These are phyloP conservation scores for Zaprionus ghesquierei DNA, from an alignment of 1,140 invertebrate genomes.

Conservation along the genomic window DNA sequence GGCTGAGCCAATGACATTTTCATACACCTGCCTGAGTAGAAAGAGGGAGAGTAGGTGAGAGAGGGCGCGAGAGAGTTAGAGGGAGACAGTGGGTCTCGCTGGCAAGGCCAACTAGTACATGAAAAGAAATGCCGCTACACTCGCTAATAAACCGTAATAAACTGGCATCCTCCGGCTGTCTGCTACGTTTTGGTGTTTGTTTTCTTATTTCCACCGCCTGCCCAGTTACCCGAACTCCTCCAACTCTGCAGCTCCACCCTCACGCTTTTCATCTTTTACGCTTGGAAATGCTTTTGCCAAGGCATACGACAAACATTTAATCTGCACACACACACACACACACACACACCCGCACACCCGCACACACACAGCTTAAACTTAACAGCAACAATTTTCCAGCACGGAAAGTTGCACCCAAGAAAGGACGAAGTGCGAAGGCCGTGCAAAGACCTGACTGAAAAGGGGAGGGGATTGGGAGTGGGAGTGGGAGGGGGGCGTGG, in stretches of 20 bases:
- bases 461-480: too few relatives aligned
- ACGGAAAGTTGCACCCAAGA: constrained; percentile 37
- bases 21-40: constrained; percentile 6
- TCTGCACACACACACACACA: constrained; percentile 61
- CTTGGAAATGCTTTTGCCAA: constrained; percentile 23
- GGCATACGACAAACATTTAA: constrained; percentile 73
- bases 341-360: constrained; percentile 44
- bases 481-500: background rate
- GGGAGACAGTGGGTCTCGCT: background rate
- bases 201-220: constrained; percentile 15
- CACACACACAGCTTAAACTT: constrained; percentile 45
- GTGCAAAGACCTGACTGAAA: background rate
- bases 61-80: background rate
- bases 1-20: constrained; percentile 25
- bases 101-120: constrained; percentile 39
- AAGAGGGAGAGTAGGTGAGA: background rate
- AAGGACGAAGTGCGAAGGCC: constrained; percentile 14
- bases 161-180: constrained; percentile 64
- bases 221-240: background rate
- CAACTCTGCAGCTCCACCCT: background rate
- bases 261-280: constrained; percentile 3
- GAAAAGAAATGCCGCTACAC: constrained; percentile 49
- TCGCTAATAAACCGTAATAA: constrained; percentile 72
- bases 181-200: constrained; percentile 26
- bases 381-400: constrained; percentile 39